Evolutionary conservation across 2,797 vertebrate genomes (phyloP), one percentile per base, ranked within the genome.

Genomic region (Hydrophis major): DNA sequence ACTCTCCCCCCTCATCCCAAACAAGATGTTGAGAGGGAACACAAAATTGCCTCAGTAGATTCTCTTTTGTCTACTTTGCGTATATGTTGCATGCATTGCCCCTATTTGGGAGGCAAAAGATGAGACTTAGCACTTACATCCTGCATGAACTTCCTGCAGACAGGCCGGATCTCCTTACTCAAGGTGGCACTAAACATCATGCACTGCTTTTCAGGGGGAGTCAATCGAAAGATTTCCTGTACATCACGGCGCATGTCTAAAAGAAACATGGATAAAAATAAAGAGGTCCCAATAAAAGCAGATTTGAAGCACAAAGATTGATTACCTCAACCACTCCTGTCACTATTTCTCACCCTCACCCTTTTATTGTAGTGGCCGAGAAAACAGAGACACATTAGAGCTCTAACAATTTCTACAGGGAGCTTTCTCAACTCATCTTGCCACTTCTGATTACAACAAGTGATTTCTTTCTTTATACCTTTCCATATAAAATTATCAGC

Each of bases 61-160:
- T 55, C 32, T 37, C 22, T 88, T 63, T 56, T 47, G 57, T 50
- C 87, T 89, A 14, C 27, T 53, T 22, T 96, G 96, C 96, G 95
- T 95, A 97, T 12, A 96, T 53, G 74, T 14, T 97, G 50, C 42
- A 50, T 37, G 56, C 27, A 89, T 11, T 10, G 12, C 60, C 69
- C 42, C 66, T 42, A 86, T 16, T 16, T 25, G 18, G 18, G 55
- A 14, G 25, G 50, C 28, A 87, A 25, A 66, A 42, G 32, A 22
- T n/a, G 4, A n/a, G 11, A 89, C 7, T 86, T 25, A 55, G 27
- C 27, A 97, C 98, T 98, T 98, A 98, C 98, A 96, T 98, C 98
- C 97, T 98, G 98, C 98, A 98, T 98, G 98, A 98, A 98, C 96
- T 98, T 98, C 96, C 98, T 96, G 98, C 98, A 98, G 94, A 98